Evolutionary conservation across 2,797 vertebrate genomes (phyloP).

Genomic region (Hydrophis major): DNA sequence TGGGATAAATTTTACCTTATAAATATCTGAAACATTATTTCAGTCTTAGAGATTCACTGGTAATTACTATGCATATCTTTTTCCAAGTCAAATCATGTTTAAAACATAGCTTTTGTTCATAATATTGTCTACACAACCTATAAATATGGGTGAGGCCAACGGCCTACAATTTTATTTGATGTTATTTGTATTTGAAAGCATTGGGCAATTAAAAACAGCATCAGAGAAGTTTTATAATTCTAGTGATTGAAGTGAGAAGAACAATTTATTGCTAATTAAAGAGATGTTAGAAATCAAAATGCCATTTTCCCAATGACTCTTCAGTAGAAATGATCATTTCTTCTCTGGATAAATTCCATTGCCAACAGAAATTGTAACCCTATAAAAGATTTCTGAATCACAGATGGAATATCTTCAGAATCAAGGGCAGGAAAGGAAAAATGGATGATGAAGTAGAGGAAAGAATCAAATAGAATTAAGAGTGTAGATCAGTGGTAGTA

Average conservation of each 20-base stretch:
- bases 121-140: not conserved
- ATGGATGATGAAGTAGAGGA: constrained; percentile 3
- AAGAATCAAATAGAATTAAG: not conserved
- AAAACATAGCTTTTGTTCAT: not conserved
- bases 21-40: not conserved
- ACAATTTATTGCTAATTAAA: not conserved
- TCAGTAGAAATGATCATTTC: not conserved
- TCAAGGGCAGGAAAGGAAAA: constrained; percentile 7
- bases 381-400: not conserved
- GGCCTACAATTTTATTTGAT: not conserved
- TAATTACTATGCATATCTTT: not conserved
- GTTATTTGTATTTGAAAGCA: not conserved
- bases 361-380: not conserved
- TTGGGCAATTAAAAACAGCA: not conserved
- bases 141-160: not conserved
- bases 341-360: not conserved
- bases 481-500: not conserved
- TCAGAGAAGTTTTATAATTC: not conserved
- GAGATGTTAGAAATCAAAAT: not conserved
- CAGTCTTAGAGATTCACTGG: not conserved
- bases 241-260: not conserved
- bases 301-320: no score
- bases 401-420: not conserved
- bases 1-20: not conserved
- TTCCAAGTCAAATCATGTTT: not conserved